Evolutionary conservation across 2,888 invertebrate genomes (phyloP).

Genomic region (Sesamia inferens): DNA sequence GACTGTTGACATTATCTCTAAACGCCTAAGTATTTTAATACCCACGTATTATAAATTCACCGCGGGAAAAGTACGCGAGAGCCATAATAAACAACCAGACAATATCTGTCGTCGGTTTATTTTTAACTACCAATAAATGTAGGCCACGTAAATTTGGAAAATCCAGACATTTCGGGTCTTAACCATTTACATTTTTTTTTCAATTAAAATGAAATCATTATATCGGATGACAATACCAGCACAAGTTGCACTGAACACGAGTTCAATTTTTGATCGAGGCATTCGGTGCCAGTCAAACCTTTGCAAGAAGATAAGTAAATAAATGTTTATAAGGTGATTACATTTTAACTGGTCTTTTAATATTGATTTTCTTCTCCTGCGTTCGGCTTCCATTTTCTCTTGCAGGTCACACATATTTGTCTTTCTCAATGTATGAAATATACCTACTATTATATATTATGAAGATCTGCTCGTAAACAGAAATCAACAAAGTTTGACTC

Average conservation of each 20-base stretch:
- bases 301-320: no score
- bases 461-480: background rate
- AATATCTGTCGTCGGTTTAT: conserved; percentile 1
- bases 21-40: conserved; percentile 2
- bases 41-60: background rate
- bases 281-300: no score
- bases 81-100: conserved; percentile 1
- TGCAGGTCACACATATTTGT: background rate
- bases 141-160: background rate
- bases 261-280: no score
- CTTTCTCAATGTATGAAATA: background rate
- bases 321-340: no score
- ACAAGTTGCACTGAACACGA: no score
- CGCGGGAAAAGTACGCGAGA: background rate
- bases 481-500: background rate
- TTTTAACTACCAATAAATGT: background rate
- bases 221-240: no score
- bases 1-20: background rate
- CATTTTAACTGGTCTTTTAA: background rate
- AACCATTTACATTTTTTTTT: background rate
- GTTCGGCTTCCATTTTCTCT: background rate
- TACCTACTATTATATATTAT: background rate
- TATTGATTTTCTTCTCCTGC: background rate
- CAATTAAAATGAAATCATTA: background rate
- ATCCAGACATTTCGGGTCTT: background rate